phyloP scores from a whole-genome alignment of 2,113 vertebrate genomes.

The Apteryx owenii region DNA sequence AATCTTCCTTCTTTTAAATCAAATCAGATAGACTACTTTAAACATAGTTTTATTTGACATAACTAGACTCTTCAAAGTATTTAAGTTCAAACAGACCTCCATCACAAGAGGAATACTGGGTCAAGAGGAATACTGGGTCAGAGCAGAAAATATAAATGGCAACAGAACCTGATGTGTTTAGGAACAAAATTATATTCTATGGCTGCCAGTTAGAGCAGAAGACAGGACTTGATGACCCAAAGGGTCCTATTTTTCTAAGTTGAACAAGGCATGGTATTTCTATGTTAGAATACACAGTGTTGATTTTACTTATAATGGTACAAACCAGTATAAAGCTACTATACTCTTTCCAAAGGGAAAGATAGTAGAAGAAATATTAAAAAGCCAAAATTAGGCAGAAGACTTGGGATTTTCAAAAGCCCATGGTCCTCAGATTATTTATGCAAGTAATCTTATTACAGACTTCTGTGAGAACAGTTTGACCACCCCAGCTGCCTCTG shows the following conservation, averaged over 20 bases:
- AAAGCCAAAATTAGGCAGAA: neutral
- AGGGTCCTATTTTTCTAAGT: neutral
- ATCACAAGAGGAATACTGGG: neutral
- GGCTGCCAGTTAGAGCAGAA: neutral
- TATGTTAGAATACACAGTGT: neutral
- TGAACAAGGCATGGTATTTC: neutral
- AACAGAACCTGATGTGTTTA: neutral
- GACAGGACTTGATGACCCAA: neutral
- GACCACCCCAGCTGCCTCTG: slow-evolving; percentile 34
- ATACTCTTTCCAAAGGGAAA: neutral
- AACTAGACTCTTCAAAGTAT: neutral
- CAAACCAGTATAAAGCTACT: neutral
- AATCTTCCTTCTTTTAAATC: neutral
- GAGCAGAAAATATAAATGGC: neutral
- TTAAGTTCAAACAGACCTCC: neutral
- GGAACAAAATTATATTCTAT: neutral
- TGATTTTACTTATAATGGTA: neutral
- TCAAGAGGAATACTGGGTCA: neutral
- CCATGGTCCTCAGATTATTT: neutral
- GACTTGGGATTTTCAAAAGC: slow-evolving; percentile 21
- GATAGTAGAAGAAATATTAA: neutral
- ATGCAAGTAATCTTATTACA: slow-evolving; percentile 17
- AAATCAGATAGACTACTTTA: neutral
- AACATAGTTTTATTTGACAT: neutral
- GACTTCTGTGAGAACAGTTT: slow-evolving; percentile 30